Conservation (phyloP, 2,113 vertebrate species). For the Leuciscus idus region DNA sequence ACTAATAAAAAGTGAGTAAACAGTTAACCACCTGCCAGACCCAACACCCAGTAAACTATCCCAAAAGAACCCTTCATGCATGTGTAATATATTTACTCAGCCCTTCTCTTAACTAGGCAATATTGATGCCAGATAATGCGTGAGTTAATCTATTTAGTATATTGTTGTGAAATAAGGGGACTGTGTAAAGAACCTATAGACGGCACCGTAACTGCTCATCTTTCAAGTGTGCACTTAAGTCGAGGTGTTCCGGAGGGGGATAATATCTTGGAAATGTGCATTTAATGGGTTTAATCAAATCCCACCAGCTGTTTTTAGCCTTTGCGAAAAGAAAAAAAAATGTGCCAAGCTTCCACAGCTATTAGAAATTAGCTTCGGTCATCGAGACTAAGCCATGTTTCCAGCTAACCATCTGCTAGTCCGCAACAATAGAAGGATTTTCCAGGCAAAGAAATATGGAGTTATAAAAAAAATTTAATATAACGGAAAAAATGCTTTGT, state of each 20-base stretch:
- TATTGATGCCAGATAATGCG: constrained; percentile 90
- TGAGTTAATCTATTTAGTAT: constrained; percentile 97
- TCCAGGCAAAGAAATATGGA: constrained; percentile 74
- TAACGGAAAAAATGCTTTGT: constrained; percentile 61
- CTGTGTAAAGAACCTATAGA: constrained; percentile 72
- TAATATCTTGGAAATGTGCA: constrained; percentile 96
- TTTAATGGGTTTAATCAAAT: constrained; percentile 96
- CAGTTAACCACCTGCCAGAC: constrained; percentile 29
- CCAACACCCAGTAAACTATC: neutral
- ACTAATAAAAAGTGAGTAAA: constrained; percentile 8
- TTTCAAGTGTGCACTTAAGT: constrained; percentile 69
- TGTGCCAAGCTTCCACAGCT: constrained; percentile 95
- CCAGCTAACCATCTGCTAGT: constrained; percentile 99
- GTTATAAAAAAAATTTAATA: constrained; percentile 66
- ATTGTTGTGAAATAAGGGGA: constrained; percentile 85
- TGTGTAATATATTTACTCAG: constrained; percentile 69
- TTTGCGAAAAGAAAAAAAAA: constrained; percentile 90
- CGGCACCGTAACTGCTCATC: constrained; percentile 61
- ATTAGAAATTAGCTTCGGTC: constrained; percentile 99
- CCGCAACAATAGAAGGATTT: constrained; percentile 97
- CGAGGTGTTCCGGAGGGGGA: constrained; percentile 48
- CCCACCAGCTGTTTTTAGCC: constrained; percentile 93
- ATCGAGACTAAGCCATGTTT: constrained; percentile 91
- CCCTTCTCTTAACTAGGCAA: constrained; percentile 96
- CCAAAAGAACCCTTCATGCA: constrained; percentile 18